phyloP scores from a whole-genome alignment of 2,797 vertebrate species.

The Nyctalus aviator region DNA sequence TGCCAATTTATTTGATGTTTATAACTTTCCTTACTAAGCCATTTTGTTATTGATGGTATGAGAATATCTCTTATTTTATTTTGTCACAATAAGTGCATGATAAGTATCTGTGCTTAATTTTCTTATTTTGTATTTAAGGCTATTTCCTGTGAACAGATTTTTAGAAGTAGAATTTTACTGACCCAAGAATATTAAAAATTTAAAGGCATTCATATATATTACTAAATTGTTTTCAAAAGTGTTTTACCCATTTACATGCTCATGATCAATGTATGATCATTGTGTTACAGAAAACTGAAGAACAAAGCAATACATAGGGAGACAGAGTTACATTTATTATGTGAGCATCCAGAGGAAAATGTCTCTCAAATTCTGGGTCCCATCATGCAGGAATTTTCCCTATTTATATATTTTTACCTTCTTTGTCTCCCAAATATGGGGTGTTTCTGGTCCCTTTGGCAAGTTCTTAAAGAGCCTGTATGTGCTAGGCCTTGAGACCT shows the following conservation, averaged over 20 bases:
- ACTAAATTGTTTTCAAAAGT: not conserved
- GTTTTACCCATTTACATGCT: not conserved
- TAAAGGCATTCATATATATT: not conserved
- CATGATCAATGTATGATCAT: not conserved
- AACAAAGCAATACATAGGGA: too few relatives aligned
- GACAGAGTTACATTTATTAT: too few relatives aligned
- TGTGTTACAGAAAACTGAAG: too few relatives aligned
- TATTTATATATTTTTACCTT: too few relatives aligned
- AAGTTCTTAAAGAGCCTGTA: too few relatives aligned
- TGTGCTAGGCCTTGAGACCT: too few relatives aligned
- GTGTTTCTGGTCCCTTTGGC: too few relatives aligned
- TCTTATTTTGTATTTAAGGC: constrained; percentile 28
- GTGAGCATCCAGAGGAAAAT: too few relatives aligned
- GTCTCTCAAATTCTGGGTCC: too few relatives aligned
- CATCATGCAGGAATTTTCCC: too few relatives aligned
- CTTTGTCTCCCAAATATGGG: too few relatives aligned
- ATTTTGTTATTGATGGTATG: constrained; percentile 16
- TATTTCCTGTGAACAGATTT: constrained; percentile 5
- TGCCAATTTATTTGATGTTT: not conserved
- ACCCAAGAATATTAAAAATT: not conserved
- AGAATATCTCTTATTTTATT: not conserved
- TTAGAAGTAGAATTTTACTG: constrained; percentile 11
- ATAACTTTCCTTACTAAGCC: not conserved
- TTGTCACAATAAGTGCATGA: not conserved
- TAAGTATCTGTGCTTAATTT: not conserved